Evolutionary conservation across 2,888 invertebrate genomes (phyloP).

Genomic region (Laspeyria flexula): DNA sequence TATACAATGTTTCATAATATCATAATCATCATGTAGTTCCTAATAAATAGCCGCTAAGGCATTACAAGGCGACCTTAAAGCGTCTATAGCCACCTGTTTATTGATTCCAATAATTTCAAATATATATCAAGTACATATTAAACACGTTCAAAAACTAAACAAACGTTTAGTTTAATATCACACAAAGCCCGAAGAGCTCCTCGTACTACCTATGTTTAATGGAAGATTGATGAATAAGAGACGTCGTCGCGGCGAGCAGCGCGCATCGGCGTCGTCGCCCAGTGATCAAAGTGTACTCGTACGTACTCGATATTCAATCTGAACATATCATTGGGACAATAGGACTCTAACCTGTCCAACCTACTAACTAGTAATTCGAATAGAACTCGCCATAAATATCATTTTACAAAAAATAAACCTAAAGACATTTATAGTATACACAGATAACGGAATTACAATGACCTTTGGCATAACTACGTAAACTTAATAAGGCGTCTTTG

Average conservation of each 20-base stretch:
- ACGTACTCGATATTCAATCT: slow-evolving; percentile 6
- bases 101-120: slow-evolving; percentile 37
- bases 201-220: slow-evolving; percentile 37
- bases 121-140: slow-evolving; percentile 30
- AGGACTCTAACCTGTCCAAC: slow-evolving; percentile 14
- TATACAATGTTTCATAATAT: slow-evolving; percentile 57
- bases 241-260: slow-evolving; percentile 8
- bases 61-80: slow-evolving; percentile 72
- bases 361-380: slow-evolving; percentile 14
- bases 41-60: slow-evolving; percentile 69
- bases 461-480: slow-evolving; percentile 47
- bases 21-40: slow-evolving; percentile 53
- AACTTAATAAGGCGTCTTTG: slow-evolving; percentile 51
- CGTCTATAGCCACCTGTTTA: slow-evolving; percentile 57
- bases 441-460: slow-evolving; percentile 38
- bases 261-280: slow-evolving; percentile 1
- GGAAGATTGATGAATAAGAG: slow-evolving; percentile 40
- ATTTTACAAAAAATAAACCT: slow-evolving; percentile 24
- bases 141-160: slow-evolving; percentile 35
- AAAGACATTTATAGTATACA: slow-evolving; percentile 31
- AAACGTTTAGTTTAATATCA: slow-evolving; percentile 44
- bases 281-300: neutral
- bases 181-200: slow-evolving; percentile 34
- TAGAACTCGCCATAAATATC: slow-evolving; percentile 21
- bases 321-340: slow-evolving; percentile 18